Evolutionary conservation across 2,797 vertebrate genomes (phyloP).

Genomic region (Chaetophractus vellerosus): DNA sequence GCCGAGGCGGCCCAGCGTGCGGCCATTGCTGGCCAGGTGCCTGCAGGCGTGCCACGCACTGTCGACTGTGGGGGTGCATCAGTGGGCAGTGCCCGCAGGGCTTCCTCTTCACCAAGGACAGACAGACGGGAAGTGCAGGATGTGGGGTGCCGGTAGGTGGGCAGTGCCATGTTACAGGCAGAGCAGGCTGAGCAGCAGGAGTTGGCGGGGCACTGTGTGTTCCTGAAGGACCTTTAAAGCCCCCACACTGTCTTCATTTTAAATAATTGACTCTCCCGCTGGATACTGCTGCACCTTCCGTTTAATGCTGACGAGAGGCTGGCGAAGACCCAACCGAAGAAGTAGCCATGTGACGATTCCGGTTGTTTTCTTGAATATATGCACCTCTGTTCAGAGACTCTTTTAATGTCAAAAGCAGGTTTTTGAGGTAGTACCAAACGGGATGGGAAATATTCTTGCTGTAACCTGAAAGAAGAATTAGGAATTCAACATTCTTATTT

Average conservation of each 20-base stretch:
- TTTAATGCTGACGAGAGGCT: not conserved
- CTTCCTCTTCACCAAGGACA: too few relatives aligned
- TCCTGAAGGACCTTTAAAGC: not conserved
- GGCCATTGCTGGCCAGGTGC: too few relatives aligned
- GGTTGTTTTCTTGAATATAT: not conserved
- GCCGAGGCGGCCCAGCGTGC: too few relatives aligned
- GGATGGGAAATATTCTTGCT: not conserved
- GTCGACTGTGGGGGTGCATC: too few relatives aligned
- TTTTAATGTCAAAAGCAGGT: constrained; percentile 11
- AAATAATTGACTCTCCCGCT: not conserved
- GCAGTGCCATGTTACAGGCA: too few relatives aligned
- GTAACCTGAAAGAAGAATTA: not conserved
- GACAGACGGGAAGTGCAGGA: too few relatives aligned
- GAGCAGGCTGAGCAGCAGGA: too few relatives aligned
- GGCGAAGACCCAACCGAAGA: not conserved
- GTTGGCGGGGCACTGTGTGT: too few relatives aligned
- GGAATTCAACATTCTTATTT: not conserved
- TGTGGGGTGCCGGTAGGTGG: too few relatives aligned
- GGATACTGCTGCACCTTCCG: not conserved
- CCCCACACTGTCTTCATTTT: constrained; percentile 12
- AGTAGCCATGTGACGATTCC: not conserved
- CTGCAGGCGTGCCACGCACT: too few relatives aligned
- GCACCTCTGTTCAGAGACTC: not conserved
- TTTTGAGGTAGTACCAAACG: not conserved
- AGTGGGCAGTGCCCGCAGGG: too few relatives aligned